Evolutionary conservation across 2,888 invertebrate genomes (phyloP), one percentile per base, ranked within the genome.

Genomic region (Tipula unca): DNA sequence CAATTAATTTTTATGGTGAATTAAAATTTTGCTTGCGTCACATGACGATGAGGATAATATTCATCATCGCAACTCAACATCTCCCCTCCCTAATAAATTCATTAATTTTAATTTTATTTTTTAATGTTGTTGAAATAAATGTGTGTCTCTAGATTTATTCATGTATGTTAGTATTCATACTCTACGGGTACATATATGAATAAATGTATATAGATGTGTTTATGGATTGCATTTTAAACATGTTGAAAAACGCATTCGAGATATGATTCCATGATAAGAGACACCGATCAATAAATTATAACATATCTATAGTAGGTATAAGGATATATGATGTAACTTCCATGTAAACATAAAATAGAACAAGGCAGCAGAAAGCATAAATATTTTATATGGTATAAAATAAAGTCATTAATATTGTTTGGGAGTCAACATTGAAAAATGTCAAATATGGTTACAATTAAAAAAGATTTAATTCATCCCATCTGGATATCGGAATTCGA

Each of bases 381-480:
- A 48, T 17, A 17, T 17, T 48, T 48, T 48, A 5, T 48, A 14
- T 42, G 3, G 35, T 42, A 13, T 48, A 20, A 10, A 48, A 48
- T 69, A 13, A 69, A 69, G 69, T 25, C 69, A 69, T 69, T 69
- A 69, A 69, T 69, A 69, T 69, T 25, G 69, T 69, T 25, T 25
- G 10, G 69, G 69, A 69, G 69, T 69, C 69, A 25, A 69, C 69
- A 25, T 69, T 69, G 25, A 69, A 69, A 69, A 69, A 69, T 69
- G 69, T 69, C 69, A 69, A 69, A 69, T 69, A 69, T 69, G 69
- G 25, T 25, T 25, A 69, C 25, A 69, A 69, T 69, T 69, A 69
- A 69, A 69, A 69, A 20, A 69, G 69, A 69, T 69, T 69, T 69
- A 69, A 69, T 69, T 69, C 69, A 69, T 69, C 69, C 69, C 69